These are phyloP conservation scores for Cuculus canorus DNA, from an alignment of 2,797 vertebrate species.

Conservation along the genomic window DNA sequence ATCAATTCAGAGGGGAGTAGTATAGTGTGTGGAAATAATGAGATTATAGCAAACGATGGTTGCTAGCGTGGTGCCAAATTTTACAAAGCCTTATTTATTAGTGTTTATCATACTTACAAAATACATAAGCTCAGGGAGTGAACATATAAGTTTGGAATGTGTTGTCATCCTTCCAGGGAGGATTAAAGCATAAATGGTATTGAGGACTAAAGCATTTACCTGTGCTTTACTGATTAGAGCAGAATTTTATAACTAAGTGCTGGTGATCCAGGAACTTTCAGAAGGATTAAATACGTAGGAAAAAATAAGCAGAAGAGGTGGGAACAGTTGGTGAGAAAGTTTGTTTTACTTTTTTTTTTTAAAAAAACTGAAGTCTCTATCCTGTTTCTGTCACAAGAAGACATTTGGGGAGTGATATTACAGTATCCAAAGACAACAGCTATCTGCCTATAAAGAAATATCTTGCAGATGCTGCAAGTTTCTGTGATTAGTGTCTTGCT, in stretches of 20 bases:
- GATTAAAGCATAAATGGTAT: background rate
- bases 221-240: background rate
- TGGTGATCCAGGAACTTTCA: background rate
- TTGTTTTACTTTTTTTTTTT: background rate
- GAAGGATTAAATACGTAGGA: background rate
- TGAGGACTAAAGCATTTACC: background rate
- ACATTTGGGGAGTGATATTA: background rate
- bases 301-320: background rate
- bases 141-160: background rate
- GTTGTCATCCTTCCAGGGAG: background rate
- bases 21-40: background rate
- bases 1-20: background rate
- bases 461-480: background rate
- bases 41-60: background rate
- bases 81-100: background rate
- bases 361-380: background rate
- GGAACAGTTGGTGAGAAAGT: background rate
- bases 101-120: background rate
- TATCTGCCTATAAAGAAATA: background rate
- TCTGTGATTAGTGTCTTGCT: background rate
- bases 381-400: background rate
- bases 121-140: background rate
- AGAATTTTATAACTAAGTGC: background rate
- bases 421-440: background rate
- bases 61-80: background rate